Percentiles rank a stretch among this genome's conserved stretches.
phyloP scores from a whole-genome alignment of 2,797 vertebrate genomes.

The Caiman crocodilus region DNA sequence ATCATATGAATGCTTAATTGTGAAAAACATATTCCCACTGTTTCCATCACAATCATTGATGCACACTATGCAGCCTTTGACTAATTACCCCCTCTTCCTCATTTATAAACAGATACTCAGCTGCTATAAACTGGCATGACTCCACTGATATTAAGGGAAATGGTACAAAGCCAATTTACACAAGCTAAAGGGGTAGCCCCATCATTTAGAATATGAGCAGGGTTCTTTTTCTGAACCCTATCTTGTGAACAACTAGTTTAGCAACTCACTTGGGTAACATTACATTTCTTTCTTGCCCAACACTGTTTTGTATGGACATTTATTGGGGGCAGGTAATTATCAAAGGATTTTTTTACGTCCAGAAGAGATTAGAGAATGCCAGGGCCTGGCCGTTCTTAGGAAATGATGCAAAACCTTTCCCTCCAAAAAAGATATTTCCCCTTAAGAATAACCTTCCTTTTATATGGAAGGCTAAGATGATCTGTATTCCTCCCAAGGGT shows the following conservation, averaged over 20 bases:
- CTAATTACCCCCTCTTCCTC: not conserved
- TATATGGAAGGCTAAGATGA: not conserved
- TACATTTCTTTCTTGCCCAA: slow-evolving; percentile 5
- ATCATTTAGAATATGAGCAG: not conserved
- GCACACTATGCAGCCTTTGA: too few species aligned
- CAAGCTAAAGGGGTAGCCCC: not conserved
- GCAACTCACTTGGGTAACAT: not conserved
- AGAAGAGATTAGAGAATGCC: not conserved
- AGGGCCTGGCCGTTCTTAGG: not conserved
- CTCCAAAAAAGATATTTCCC: not conserved
- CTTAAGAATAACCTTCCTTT: not conserved
- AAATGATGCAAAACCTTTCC: not conserved
- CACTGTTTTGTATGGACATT: not conserved
- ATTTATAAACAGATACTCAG: not conserved
- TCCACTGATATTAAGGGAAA: not conserved
- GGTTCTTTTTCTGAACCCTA: not conserved
- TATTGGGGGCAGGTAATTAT: not conserved
- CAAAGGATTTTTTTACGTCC: not conserved
- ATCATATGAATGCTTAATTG: not conserved
- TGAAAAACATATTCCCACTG: not conserved
- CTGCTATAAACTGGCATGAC: not conserved
- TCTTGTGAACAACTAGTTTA: not conserved
- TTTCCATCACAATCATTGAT: not conserved
- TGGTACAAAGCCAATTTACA: not conserved
- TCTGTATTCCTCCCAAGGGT: too few species aligned